Percentiles rank a stretch among this genome's conserved stretches.
Conservation (phyloP, 2,113 vertebrate genomes). For the Corythornis vintsioides region DNA sequence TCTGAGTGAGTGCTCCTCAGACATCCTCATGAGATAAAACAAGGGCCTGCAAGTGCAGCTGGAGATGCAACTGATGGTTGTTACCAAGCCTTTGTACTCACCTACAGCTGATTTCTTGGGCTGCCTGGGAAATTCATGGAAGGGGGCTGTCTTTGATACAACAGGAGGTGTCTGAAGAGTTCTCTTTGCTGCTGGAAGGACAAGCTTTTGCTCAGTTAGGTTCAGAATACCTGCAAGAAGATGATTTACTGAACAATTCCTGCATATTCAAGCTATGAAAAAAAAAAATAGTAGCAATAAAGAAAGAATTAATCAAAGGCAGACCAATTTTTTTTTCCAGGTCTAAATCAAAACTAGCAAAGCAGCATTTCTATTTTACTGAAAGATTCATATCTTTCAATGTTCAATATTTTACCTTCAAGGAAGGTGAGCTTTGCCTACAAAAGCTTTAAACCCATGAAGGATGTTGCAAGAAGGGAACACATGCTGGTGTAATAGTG, state of each 20-base stretch:
- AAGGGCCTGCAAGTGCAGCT: neutral
- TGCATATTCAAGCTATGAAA: neutral
- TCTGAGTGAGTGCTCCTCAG: neutral
- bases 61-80: neutral
- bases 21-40: neutral
- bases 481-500: neutral
- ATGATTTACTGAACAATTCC: neutral
- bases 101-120: constrained; percentile 46
- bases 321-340: neutral
- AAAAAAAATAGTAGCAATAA: neutral
- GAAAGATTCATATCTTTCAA: neutral
- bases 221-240: constrained; percentile 62
- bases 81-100: constrained; percentile 2
- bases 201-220: constrained; percentile 66
- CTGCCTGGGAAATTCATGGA: constrained; percentile 53
- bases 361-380: neutral
- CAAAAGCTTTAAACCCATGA: neutral
- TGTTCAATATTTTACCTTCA: neutral
- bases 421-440: neutral
- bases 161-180: constrained; percentile 60
- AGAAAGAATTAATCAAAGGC: constrained; percentile 9
- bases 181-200: constrained; percentile 64
- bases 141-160: constrained; percentile 46
- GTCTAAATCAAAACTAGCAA: neutral
- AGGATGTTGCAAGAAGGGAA: neutral